Evolutionary conservation across 1,140 invertebrate genomes (phyloP).

Genomic region (Drosophila kohkoa): DNA sequence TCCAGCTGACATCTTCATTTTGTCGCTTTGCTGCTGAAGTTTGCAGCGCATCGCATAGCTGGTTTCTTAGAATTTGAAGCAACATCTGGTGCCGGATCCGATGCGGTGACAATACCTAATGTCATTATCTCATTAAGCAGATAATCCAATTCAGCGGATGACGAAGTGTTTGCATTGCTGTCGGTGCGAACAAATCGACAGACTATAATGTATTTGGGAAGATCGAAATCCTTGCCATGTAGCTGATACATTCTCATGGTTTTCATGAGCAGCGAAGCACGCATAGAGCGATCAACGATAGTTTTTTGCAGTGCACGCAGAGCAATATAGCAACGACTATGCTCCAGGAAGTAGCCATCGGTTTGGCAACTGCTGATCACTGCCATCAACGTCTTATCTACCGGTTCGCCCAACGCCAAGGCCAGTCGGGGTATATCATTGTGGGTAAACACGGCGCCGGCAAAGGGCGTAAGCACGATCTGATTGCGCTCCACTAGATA

Average conservation of each 20-base stretch:
- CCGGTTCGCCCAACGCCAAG: conserved; percentile 34
- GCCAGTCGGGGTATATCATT: conserved; percentile 54
- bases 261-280: conserved; percentile 49
- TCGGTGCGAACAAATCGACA: conserved; percentile 25
- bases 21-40: background rate
- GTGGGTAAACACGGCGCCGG: conserved; percentile 52
- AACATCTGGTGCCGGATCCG: background rate
- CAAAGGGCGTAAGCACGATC: conserved; percentile 64
- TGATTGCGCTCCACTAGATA: conserved; percentile 46
- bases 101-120: conserved; percentile 3
- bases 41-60: background rate
- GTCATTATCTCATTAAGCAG: conserved; percentile 24
- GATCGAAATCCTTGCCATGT: conserved; percentile 55
- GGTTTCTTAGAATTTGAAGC: background rate
- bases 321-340: conserved; percentile 66
- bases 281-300: conserved; percentile 42
- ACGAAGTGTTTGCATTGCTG: too few species aligned
- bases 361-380: conserved; percentile 70
- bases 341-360: conserved; percentile 51
- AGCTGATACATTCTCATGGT: conserved; percentile 63
- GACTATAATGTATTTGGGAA: conserved; percentile 35
- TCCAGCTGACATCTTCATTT: background rate
- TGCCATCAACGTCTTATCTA: conserved; percentile 38
- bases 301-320: conserved; percentile 49
- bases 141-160: conserved; percentile 30